These are phyloP conservation scores for Diplodus sargus DNA, from an alignment of 2,797 vertebrate species.

Conservation along the genomic window DNA sequence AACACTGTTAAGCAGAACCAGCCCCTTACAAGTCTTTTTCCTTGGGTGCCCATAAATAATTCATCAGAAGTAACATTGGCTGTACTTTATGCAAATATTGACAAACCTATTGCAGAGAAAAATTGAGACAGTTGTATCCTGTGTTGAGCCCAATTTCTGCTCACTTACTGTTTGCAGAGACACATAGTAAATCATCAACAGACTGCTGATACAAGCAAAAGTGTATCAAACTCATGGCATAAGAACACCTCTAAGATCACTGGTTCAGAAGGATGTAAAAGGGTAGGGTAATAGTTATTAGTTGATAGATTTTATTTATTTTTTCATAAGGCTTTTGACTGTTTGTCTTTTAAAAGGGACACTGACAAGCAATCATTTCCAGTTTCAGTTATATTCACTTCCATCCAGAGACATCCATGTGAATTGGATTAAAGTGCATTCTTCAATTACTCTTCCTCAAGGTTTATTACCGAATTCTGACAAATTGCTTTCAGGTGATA, in stretches of 20 bases:
- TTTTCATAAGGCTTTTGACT: not conserved
- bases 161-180: slow-evolving; percentile 37
- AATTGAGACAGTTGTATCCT: slow-evolving; percentile 32
- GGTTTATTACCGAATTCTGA: slow-evolving; percentile 48
- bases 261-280: not conserved
- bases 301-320: not conserved
- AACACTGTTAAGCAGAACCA: slow-evolving; percentile 58
- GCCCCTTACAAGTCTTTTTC: slow-evolving; percentile 58
- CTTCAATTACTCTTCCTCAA: slow-evolving; percentile 41
- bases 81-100: slow-evolving; percentile 73
- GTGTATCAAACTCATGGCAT: not conserved
- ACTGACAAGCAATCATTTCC: not conserved
- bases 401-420: not conserved
- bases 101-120: slow-evolving; percentile 61
- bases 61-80: slow-evolving; percentile 60
- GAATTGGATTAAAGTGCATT: slow-evolving; percentile 4
- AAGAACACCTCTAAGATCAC: not conserved
- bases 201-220: slow-evolving; percentile 31
- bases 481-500: slow-evolving; percentile 62
- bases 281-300: not conserved
- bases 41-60: slow-evolving; percentile 75
- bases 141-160: slow-evolving; percentile 44
- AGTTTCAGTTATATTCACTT: not conserved
- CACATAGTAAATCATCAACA: slow-evolving; percentile 12
- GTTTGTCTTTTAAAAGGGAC: not conserved